These are phyloP conservation scores for Pantherophis vulpinus DNA, from an alignment of 2,797 vertebrate species.

Conservation along the genomic window DNA sequence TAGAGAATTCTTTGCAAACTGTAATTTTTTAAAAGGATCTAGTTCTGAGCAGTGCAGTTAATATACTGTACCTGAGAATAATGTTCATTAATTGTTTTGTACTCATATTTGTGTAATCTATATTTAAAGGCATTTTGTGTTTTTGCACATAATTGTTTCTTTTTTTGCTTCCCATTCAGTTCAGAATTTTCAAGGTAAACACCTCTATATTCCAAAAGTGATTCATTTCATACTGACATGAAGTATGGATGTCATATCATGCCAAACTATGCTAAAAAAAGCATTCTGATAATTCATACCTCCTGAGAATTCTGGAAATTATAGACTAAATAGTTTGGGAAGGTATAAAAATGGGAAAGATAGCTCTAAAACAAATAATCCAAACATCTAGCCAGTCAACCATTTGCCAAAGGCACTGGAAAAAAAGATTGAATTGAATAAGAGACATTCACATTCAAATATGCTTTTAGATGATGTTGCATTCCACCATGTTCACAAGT, in stretches of 20 bases:
- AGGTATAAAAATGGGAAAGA: background rate
- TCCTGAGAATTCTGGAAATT: background rate
- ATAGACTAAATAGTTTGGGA: too few relatives aligned
- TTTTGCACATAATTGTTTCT: constrained; percentile 3
- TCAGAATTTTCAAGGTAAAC: background rate
- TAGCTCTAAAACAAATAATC: background rate
- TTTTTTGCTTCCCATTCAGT: background rate
- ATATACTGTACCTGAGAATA: background rate
- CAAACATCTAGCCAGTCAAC: background rate
- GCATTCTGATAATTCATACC: background rate
- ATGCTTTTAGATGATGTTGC: background rate
- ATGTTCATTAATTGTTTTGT: constrained; percentile 5
- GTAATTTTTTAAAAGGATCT: background rate
- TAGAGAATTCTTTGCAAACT: constrained; percentile 36
- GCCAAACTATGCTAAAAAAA: background rate
- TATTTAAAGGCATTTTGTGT: constrained; percentile 11
- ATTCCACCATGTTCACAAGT: background rate
- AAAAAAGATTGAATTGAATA: background rate
- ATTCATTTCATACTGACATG: background rate
- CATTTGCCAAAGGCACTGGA: background rate
- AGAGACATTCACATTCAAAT: background rate
- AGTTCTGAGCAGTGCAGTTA: background rate
- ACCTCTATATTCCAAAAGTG: background rate
- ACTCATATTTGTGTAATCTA: background rate
- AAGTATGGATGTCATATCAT: background rate